phyloP scores from a whole-genome alignment of 2,113 vertebrate species.

The Cryptotis parvus region DNA sequence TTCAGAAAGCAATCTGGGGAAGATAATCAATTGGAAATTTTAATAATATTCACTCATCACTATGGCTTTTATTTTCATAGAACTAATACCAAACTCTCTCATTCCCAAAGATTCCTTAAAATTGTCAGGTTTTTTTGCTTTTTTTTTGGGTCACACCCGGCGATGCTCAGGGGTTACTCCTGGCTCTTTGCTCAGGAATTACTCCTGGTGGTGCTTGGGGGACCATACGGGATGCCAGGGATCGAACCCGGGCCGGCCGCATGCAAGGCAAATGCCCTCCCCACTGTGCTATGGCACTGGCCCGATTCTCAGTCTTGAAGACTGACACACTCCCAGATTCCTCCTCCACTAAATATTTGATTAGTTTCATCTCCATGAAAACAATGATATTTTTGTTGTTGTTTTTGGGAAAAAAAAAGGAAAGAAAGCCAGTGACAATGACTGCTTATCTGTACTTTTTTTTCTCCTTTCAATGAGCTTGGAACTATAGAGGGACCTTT shows the following conservation, averaged over 20 bases:
- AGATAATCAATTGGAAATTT: neutral
- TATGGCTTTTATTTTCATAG: neutral
- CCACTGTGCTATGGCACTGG: no score
- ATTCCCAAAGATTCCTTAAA: neutral
- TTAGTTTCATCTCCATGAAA: slow-evolving; percentile 1
- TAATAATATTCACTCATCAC: neutral
- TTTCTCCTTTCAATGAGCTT: neutral
- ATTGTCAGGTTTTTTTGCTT: no score
- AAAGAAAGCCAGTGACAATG: slow-evolving; percentile 15
- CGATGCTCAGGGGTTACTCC: no score
- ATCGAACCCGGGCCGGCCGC: no score
- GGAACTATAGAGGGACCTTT: neutral
- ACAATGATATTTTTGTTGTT: no score
- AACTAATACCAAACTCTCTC: neutral
- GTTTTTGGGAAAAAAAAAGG: no score
- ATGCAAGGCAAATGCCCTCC: no score
- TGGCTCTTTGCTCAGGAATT: no score
- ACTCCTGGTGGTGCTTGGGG: no score
- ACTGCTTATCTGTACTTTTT: neutral
- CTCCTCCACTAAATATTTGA: slow-evolving; percentile 1
- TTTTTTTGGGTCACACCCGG: no score
- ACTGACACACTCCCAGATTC: neutral
- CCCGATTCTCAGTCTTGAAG: no score
- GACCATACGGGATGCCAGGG: no score
- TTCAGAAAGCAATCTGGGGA: neutral